Conservation (phyloP, 1,140 invertebrate species). For the Octopus sinensis region DNA sequence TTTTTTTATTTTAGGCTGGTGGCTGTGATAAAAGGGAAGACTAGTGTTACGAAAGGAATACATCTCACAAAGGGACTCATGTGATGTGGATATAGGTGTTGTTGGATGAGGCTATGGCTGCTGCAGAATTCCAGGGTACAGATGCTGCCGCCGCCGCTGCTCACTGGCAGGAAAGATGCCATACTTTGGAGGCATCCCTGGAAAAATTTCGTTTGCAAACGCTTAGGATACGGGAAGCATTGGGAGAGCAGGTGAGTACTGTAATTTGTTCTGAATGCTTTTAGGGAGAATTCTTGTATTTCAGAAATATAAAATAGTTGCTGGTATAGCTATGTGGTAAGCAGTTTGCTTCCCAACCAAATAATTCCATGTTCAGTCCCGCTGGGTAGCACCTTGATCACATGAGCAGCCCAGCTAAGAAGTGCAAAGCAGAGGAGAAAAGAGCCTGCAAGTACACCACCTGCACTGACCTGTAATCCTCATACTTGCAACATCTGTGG, state of each 20-base stretch:
- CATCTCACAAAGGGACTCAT: background rate
- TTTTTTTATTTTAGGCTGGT: background rate
- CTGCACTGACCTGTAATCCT: too few relatives aligned
- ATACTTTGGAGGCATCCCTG: constrained; percentile 77
- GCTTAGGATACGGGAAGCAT: constrained; percentile 77
- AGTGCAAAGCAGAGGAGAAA: too few relatives aligned
- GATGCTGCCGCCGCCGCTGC: constrained; percentile 20
- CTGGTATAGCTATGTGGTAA: too few relatives aligned
- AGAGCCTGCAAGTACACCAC: too few relatives aligned
- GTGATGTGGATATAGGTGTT: background rate
- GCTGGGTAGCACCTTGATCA: too few relatives aligned
- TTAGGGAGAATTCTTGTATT: background rate
- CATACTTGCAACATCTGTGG: too few relatives aligned
- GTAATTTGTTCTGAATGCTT: background rate
- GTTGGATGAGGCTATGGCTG: background rate
- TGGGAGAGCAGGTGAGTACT: constrained; percentile 75
- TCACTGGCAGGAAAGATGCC: constrained; percentile 77
- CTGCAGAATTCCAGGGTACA: constrained; percentile 12
- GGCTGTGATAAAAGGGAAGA: background rate
- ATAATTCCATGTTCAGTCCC: too few relatives aligned
- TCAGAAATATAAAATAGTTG: background rate
- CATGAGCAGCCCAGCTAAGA: too few relatives aligned
- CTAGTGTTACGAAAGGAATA: background rate
- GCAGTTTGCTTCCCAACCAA: too few relatives aligned
- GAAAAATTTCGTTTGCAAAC: constrained; percentile 79